Evolutionary conservation across 2,113 vertebrate genomes (phyloP), one percentile per base, ranked within the genome.

Genomic region (Rhea pennata): DNA sequence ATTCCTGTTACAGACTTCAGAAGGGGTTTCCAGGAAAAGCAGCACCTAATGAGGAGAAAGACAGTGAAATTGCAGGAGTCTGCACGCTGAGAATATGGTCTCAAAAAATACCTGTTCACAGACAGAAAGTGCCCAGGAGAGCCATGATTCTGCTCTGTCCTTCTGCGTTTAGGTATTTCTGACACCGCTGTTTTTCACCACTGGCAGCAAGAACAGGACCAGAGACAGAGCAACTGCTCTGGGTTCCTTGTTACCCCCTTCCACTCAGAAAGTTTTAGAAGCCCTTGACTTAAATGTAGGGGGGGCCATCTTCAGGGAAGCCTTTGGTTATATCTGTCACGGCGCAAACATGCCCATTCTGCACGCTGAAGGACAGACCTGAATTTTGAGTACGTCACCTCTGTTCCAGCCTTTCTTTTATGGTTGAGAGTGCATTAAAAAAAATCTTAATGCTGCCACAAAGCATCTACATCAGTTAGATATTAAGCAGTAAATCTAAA

Each of bases 401-500:
- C 58, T 91, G 31, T 39, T 94, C 65, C 91, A 94, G 12, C 65
- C 85, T 89, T 58, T 50, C 51, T n/a, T 66, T 33, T 66, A 15
- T 81, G 70, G 86, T 4, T 71, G 39, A 95, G 62, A n/a, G 15
- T 23, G 15, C 44, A 26, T 40, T 91, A 26, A 40, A 72, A 93
- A 93, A 62, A 61, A 11, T 3, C 61, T 79, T 79, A 85, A 92
- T 94, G 70, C 74, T 12, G 65, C 39, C 51, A 91, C 27, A 75
- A 53, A 54, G n/a, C 36, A 12, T 27, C 71, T 23, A 39, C 33
- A 89, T 27, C 22, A 53, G 36, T 40, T 56, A 31, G 31, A 10
- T 93, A 46, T 24, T 59, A 85, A 86, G 69, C 39, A 92, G 29
- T 93, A 94, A 83, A 81, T 95, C 87, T 69, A 50, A 74, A 88